These are phyloP conservation scores for Campylomormyrus tamandua DNA, from an alignment of 2,113 vertebrate species.

Conservation along the genomic window DNA sequence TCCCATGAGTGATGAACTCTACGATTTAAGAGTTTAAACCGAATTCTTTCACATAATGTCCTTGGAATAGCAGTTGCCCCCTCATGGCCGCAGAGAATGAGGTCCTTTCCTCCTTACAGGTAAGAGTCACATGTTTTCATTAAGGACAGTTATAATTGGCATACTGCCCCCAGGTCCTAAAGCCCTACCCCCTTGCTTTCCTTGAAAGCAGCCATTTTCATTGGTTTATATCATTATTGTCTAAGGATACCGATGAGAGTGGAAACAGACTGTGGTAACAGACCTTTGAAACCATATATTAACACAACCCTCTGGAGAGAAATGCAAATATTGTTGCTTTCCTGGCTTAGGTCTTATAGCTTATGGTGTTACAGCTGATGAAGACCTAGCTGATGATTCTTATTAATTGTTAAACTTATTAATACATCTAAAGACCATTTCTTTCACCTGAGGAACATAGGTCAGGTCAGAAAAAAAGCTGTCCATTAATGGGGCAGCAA, in stretches of 20 bases:
- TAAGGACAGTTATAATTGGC: background rate
- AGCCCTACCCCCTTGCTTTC: background rate
- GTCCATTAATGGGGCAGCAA: background rate
- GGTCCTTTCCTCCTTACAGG: background rate
- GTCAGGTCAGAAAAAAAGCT: background rate
- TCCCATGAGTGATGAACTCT: background rate
- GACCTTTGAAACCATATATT: background rate
- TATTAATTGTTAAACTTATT: background rate
- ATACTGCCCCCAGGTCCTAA: background rate
- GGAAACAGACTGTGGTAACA: background rate
- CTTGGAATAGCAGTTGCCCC: background rate
- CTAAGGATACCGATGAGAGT: background rate
- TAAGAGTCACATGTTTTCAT: background rate
- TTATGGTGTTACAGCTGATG: background rate
- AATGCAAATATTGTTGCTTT: background rate
- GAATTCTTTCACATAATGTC: background rate
- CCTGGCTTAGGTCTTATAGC: background rate
- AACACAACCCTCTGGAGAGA: background rate
- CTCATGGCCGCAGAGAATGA: background rate
- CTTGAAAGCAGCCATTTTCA: background rate
- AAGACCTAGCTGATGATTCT: background rate
- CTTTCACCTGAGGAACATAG: background rate
- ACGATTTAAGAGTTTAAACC: background rate
- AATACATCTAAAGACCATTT: background rate
- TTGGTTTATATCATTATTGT: background rate